Percentiles rank a stretch among this genome's conserved stretches.
phyloP scores from a whole-genome alignment of 1,140 invertebrate genomes.

The Globodera rostochiensis region DNA sequence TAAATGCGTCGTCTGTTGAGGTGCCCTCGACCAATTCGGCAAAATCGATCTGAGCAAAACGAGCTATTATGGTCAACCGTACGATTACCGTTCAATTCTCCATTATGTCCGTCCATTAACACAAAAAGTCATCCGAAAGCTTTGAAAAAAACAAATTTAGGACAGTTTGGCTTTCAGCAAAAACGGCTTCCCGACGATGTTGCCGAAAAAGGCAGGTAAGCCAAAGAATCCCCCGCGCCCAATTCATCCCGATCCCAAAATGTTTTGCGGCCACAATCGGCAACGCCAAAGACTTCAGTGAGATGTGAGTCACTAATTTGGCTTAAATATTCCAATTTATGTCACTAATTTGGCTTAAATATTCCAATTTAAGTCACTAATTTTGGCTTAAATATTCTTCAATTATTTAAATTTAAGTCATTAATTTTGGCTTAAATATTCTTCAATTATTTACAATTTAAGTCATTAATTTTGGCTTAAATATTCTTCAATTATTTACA shows the following conservation, averaged over 20 bases:
- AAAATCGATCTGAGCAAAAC: conserved; percentile 67
- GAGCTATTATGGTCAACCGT: conserved; percentile 63
- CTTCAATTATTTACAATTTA: too few species aligned
- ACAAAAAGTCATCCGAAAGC: not conserved
- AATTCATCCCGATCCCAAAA: conserved; percentile 20
- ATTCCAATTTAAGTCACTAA: too few species aligned
- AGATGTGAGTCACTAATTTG: conserved; percentile 27
- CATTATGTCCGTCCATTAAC: conserved; percentile 48
- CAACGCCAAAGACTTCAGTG: conserved; percentile 63
- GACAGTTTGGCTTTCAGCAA: conserved; percentile 63
- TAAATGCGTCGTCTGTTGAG: conserved; percentile 40
- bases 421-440: too few species aligned
- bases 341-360: too few species aligned
- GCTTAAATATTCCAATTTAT: too few species aligned
- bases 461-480: too few species aligned
- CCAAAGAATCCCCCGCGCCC: conserved; percentile 1
- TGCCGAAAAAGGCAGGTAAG: conserved; percentile 61
- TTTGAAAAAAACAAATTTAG: not conserved
- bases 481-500: too few species aligned
- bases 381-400: too few species aligned
- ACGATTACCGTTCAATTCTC: conserved; percentile 63
- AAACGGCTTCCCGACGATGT: conserved; percentile 65
- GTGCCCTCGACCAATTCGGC: conserved; percentile 63
- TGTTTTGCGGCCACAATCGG: conserved; percentile 62
- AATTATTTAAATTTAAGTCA: too few species aligned